These are phyloP conservation scores for Drosophila yakuba DNA, from an alignment of 1,140 invertebrate genomes.

Conservation along the genomic window DNA sequence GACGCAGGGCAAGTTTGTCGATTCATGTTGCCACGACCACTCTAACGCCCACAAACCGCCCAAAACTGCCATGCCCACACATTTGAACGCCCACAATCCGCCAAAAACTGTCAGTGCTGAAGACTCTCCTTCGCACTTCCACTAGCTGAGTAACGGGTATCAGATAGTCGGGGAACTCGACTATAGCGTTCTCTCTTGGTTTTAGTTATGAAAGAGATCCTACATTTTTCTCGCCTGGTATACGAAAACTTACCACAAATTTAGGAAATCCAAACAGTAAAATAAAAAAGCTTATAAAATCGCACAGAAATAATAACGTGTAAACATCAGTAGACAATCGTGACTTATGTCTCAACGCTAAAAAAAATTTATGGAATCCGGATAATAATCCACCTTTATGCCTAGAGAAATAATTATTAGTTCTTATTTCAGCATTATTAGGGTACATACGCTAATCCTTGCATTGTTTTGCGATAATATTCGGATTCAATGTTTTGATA, in stretches of 20 bases:
- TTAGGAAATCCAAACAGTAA: conserved; percentile 96
- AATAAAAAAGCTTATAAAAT: conserved; percentile 98
- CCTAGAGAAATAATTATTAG: conserved; percentile 19
- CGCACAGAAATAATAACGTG: conserved; percentile 98
- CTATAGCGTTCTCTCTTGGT: too few species aligned
- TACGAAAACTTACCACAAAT: conserved; percentile 91
- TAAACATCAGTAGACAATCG: conserved; percentile 97
- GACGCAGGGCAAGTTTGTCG: too few species aligned
- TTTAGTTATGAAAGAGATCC: too few species aligned
- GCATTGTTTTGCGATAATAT: conserved; percentile 87
- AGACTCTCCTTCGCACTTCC: too few species aligned
- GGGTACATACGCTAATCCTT: conserved; percentile 76
- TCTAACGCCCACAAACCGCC: too few species aligned
- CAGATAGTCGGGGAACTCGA: too few species aligned
- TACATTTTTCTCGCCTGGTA: too few species aligned
- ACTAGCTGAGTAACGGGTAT: too few species aligned
- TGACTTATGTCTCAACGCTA: conserved; percentile 89
- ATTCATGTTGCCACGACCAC: too few species aligned
- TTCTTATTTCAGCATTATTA: neutral
- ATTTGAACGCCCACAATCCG: too few species aligned
- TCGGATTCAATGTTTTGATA: conserved; percentile 85
- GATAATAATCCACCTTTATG: conserved; percentile 47
- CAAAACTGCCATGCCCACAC: too few species aligned
- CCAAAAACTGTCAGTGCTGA: too few species aligned
- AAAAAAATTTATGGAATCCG: conserved; percentile 87